Evolutionary conservation across 2,888 invertebrate species (phyloP).

Genomic region (Drosophila fulvimacula): DNA sequence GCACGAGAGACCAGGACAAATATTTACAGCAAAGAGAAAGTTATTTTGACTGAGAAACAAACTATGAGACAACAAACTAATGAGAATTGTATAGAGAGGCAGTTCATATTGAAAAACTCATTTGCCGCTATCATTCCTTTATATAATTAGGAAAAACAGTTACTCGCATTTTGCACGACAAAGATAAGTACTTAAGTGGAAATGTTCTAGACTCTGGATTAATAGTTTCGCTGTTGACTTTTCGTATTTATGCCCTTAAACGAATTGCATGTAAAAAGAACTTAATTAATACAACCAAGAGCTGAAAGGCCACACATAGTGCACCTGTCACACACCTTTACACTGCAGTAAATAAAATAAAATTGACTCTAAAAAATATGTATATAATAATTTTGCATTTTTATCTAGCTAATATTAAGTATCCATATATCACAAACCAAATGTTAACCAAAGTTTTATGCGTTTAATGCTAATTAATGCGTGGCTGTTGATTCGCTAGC

Average conservation of each 20-base stretch:
- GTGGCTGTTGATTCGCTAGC: constrained; percentile 31
- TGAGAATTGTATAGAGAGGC: not conserved
- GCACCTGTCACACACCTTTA: constrained; percentile 1
- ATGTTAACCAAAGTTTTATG: constrained; percentile 10
- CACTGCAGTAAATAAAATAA: not conserved
- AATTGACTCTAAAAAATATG: not conserved
- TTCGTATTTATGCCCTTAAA: not conserved
- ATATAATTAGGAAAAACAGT: not conserved
- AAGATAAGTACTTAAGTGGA: not conserved
- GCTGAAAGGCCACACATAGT: not conserved
- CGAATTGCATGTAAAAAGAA: not conserved
- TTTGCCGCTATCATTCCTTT: no score
- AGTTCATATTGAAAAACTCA: not conserved
- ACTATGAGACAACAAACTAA: no score
- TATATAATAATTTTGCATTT: not conserved
- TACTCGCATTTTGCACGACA: not conserved
- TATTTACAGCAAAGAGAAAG: no score
- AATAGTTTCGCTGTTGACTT: not conserved
- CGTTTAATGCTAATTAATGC: constrained; percentile 42
- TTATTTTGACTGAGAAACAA: no score
- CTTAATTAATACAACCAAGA: not conserved
- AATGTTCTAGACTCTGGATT: not conserved
- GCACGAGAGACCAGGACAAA: no score
- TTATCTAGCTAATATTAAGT: constrained; percentile 18
- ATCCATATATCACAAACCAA: constrained; percentile 18